These are phyloP conservation scores for Drosophila teissieri DNA, from an alignment of 1,140 invertebrate species.

Conservation along the genomic window DNA sequence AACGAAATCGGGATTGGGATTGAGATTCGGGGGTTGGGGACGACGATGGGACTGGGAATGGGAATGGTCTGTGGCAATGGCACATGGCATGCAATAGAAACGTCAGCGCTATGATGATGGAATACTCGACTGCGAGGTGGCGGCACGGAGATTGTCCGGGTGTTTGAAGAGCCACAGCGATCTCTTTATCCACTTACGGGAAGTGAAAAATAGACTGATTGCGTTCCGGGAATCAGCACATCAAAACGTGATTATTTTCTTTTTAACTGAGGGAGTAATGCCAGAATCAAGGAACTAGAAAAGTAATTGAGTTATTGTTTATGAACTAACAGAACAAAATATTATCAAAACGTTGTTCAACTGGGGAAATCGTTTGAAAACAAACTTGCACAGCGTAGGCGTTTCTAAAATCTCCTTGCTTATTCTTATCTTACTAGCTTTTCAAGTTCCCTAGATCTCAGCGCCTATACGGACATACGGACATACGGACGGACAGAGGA, in stretches of 20 bases:
- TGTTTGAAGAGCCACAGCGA: background rate
- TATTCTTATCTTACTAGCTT: too few species aligned
- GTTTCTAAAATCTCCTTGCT: too few species aligned
- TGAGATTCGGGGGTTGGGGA: background rate
- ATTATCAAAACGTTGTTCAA: too few species aligned
- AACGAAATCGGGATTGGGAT: constrained; percentile 1
- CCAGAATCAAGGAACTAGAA: background rate
- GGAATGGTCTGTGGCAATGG: constrained; percentile 7
- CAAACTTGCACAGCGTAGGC: too few species aligned
- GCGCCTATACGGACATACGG: too few species aligned
- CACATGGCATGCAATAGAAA: constrained; percentile 65
- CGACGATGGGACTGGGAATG: background rate
- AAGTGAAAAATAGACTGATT: background rate
- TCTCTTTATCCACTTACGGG: constrained; percentile 13
- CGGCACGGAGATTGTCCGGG: background rate
- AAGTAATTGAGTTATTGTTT: too few species aligned
- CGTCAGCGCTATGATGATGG: constrained; percentile 73
- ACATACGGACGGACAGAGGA: too few species aligned
- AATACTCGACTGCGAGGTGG: constrained; percentile 32
- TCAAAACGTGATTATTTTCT: background rate
- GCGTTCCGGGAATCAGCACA: background rate
- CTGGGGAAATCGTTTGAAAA: too few species aligned
- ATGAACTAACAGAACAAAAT: too few species aligned
- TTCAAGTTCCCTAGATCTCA: too few species aligned
- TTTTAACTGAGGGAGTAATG: background rate